Evolutionary conservation across 92 coral and sea anemone species (phyloP).

Genomic region (Diadumene lineata): DNA sequence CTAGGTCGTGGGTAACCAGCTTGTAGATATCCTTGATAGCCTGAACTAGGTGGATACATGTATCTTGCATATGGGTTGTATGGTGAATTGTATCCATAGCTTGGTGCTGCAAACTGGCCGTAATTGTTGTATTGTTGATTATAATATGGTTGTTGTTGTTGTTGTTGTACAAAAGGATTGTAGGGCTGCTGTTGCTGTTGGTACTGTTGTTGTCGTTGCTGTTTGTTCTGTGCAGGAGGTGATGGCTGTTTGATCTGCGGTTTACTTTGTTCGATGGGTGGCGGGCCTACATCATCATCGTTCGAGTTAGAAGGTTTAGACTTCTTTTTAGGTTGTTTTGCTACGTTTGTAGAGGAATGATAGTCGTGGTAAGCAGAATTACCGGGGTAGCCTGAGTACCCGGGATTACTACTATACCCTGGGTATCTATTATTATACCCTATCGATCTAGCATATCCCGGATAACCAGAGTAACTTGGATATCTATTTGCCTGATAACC

Average conservation of each 20-base stretch:
- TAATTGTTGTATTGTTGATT: neutral
- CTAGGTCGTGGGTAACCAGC: neutral
- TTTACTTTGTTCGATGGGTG: constrained; percentile 18
- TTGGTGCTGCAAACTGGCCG: neutral
- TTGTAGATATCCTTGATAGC: neutral
- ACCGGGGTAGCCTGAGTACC: neutral
- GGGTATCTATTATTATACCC: neutral
- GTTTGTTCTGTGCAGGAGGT: neutral
- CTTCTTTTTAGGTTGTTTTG: constrained; percentile 23
- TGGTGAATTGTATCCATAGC: neutral
- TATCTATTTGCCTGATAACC: constrained; percentile 14
- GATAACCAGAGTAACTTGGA: constrained; percentile 14
- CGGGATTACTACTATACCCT: neutral
- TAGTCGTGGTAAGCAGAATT: neutral
- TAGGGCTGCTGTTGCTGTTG: constrained; percentile 2
- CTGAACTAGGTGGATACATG: neutral
- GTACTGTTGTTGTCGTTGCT: constrained; percentile 5
- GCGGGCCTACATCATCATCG: constrained; percentile 4
- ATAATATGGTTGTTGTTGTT: neutral
- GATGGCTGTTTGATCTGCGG: neutral
- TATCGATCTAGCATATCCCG: neutral
- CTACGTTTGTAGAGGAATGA: neutral
- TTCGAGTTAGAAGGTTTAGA: constrained; percentile 3
- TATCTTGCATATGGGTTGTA: neutral
- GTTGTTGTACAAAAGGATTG: neutral